Base-by-base conservation (phyloP, 2,888 invertebrate genomes). In the Rhamphomyia laevipes region DNA sequence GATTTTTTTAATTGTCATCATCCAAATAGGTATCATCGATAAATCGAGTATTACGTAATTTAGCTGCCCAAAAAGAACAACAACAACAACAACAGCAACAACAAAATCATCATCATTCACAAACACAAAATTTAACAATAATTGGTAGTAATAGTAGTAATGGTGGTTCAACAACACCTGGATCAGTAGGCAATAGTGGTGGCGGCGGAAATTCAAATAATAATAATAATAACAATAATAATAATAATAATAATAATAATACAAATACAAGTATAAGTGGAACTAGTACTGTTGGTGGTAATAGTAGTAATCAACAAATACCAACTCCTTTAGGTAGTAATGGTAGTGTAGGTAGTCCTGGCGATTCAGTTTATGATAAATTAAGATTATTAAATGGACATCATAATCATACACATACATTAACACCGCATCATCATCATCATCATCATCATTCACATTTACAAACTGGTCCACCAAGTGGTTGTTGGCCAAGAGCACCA, bases 21-120 rank as follows among this genome's bases (percentile, higher is more conserved):
- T 53, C 48, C 44, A 55, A 51, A 55, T 50, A 67, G 67, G 67
- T 67, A 18, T 67, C 67, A 12, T 67, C 67, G 11, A 99, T 99
- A 72, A 97, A 97, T 77, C 84, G 97, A 58, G 97, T 97, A 50
- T 77, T 97, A 48, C 77, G 97, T 54, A 97, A 96, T 74, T 77
- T 97, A 61, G 93, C 95, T 13, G 90, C 93, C 40, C 93, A 94
- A 73, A 97, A 95, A 70, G 96, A 68, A 46, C 67, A 67, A 51
- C 67, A 65, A 47, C 57, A 58, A 23, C 56, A 57, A 33, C 57
- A 57, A 11, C 54, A 54, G 13, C 55, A 57, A 43, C 53, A 51
- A 16, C 42, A 48, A 13, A 49, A 41, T 31, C 47, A 43, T 45
- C 16, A 12, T 11, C 50, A 10, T 21, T 35, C 17, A 30, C 50